A percentile compares a stretch with the other conserved stretches of the same genome.
Evolutionary conservation across 2,797 vertebrate genomes (phyloP).

Genomic region (Microtus californicus): DNA sequence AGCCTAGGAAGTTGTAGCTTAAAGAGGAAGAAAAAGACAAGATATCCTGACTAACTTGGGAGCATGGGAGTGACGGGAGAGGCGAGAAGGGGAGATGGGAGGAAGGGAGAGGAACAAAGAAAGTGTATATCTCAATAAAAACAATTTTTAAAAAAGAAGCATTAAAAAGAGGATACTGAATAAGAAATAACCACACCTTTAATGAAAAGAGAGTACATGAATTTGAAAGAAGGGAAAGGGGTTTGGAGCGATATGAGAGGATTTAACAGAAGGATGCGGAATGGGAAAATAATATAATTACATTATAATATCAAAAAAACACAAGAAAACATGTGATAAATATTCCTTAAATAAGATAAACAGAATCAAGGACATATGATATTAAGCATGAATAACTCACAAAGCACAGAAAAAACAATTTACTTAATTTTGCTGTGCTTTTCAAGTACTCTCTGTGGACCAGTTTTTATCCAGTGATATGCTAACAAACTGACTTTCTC

Average conservation of each 20-base stretch:
- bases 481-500: background rate
- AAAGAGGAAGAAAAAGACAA: background rate
- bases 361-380: background rate
- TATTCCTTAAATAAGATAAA: background rate
- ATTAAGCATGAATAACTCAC: background rate
- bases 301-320: background rate
- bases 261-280: background rate
- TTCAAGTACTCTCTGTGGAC: background rate
- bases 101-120: too few relatives aligned
- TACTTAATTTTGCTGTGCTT: background rate
- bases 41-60: too few relatives aligned
- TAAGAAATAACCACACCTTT: background rate
- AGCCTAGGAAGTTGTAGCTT: background rate
- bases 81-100: too few relatives aligned
- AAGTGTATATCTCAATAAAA: too few relatives aligned
- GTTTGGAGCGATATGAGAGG: accelerated
- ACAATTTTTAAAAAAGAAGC: too few relatives aligned
- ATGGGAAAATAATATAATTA: background rate
- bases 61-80: too few relatives aligned
- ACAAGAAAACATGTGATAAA: background rate
- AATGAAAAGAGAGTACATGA: background rate
- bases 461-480: background rate
- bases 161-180: background rate
- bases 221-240: background rate
- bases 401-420: background rate